Conservation (phyloP, 2,797 vertebrate species). For the Syncerus caffer region DNA sequence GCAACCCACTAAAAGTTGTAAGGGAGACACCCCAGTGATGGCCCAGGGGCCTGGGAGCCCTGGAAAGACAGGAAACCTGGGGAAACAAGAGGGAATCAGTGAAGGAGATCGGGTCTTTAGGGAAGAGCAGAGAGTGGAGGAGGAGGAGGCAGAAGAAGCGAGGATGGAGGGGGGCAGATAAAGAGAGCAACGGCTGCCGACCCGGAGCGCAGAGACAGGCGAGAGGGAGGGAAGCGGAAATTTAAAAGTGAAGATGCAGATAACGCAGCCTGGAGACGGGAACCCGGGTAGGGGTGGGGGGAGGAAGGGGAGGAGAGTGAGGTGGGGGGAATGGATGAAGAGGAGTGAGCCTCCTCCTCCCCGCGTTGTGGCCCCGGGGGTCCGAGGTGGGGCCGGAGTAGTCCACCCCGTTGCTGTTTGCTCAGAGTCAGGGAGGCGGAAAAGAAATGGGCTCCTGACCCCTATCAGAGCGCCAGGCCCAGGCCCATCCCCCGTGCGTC, state of each 20-base stretch:
- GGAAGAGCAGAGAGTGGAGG: constrained; percentile 43
- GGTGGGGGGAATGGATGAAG: neutral
- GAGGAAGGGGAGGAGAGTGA: constrained; percentile 8
- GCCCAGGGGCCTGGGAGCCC: neutral
- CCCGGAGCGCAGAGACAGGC: constrained; percentile 68
- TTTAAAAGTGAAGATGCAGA: constrained; percentile 81
- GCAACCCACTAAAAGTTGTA: neutral
- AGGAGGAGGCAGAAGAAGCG: neutral
- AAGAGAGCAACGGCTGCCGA: constrained; percentile 56
- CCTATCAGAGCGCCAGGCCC: constrained; percentile 84
- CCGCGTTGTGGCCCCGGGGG: neutral
- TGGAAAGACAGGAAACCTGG: neutral
- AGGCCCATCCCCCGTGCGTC: constrained; percentile 69
- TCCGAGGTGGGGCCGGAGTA: neutral
- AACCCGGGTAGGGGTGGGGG: constrained; percentile 10
- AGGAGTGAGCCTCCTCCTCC: neutral
- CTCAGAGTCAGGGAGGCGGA: constrained; percentile 93
- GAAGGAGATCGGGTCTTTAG: constrained; percentile 48
- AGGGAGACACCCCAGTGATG: neutral
- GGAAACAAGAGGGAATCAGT: neutral
- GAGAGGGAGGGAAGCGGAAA: constrained; percentile 78
- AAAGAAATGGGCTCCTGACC: constrained; percentile 90
- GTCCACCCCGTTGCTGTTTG: constrained; percentile 86
- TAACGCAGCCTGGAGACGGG: constrained; percentile 78
- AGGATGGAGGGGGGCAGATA: constrained; percentile 48